Percentiles rank a stretch among this genome's conserved stretches.
Conservation (phyloP, 2,888 invertebrate genomes). For the Caenorhabditis wallacei region DNA sequence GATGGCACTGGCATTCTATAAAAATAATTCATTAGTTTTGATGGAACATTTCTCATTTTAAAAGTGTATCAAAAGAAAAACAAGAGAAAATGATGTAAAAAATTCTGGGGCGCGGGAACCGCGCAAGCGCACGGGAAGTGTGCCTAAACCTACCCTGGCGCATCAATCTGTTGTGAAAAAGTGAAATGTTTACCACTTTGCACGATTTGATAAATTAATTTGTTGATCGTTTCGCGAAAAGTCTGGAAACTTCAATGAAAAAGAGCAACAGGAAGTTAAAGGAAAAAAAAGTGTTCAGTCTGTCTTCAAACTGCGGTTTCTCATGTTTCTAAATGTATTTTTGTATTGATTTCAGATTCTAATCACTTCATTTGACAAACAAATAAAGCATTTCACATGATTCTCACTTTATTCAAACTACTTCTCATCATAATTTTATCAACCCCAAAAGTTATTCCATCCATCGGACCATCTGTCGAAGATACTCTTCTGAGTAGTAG, state of each 20-base stretch:
- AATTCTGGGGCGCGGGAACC: conserved; percentile 5
- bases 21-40: conserved; percentile 6
- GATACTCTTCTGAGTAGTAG: conserved; percentile 22
- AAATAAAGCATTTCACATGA: background rate
- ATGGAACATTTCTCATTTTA: too few species aligned
- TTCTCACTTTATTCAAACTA: conserved; percentile 10
- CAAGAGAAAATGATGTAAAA: conserved; percentile 51
- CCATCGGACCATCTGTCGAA: conserved; percentile 39
- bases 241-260: background rate
- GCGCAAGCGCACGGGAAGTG: conserved; percentile 35
- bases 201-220: too few species aligned
- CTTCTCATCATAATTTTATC: background rate
- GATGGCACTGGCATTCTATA: conserved; percentile 65
- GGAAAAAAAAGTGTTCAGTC: too few species aligned
- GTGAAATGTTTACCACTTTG: too few species aligned
- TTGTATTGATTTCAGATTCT: too few species aligned
- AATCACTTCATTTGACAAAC: too few species aligned
- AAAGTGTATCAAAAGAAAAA: too few species aligned
- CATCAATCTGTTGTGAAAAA: conserved; percentile 1
- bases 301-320: too few species aligned
- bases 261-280: background rate
- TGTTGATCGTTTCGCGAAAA: background rate
- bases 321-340: too few species aligned
- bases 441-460: conserved; percentile 54
- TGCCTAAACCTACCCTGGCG: conserved; percentile 14